Evolutionary conservation across 2,797 vertebrate genomes (phyloP).

Genomic region (Perodicticus potto): DNA sequence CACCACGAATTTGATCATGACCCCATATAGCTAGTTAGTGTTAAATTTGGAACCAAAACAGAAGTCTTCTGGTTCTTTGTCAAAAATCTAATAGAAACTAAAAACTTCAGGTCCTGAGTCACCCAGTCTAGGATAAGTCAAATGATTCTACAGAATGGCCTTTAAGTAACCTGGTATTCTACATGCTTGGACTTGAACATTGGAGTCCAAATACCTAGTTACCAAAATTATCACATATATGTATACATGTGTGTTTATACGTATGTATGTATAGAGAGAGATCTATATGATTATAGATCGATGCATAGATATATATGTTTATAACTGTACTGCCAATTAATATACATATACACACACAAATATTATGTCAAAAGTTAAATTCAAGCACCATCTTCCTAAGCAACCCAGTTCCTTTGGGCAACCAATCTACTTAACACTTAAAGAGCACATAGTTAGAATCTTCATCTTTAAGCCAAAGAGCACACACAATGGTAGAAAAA

Average conservation of each 20-base stretch:
- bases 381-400: background rate
- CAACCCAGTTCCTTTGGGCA: background rate
- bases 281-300: background rate
- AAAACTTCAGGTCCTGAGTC: background rate
- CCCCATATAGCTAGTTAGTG: background rate
- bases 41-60: background rate
- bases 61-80: background rate
- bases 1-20: background rate
- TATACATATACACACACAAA: background rate
- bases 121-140: background rate
- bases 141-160: background rate
- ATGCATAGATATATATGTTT: background rate
- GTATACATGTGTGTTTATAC: fast-evolving
- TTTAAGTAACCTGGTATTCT: background rate
- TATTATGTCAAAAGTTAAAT: background rate
- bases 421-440: background rate
- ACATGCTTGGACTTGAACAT: background rate
- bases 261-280: fast-evolving
- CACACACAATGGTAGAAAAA: background rate
- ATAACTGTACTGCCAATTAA: background rate
- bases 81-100: background rate
- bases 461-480: background rate
- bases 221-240: background rate
- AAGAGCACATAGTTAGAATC: background rate
- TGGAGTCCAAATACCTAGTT: background rate